Evolutionary conservation across 1,140 invertebrate genomes (phyloP), one percentile per base, ranked within the genome.

Genomic region (Zaprionus gabonicus): DNA sequence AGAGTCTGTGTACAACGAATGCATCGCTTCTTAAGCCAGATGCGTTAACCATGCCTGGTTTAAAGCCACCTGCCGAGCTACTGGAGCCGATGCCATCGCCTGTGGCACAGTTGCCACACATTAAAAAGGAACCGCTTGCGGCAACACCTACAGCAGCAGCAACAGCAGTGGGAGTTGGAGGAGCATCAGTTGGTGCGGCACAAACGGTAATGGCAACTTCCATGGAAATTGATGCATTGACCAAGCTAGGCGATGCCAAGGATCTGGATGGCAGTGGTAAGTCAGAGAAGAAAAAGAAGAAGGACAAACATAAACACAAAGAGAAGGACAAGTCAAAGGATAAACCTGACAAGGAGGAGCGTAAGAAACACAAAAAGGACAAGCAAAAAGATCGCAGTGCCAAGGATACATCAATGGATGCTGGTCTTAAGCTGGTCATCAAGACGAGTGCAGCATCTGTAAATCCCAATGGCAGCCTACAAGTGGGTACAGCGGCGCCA

Each of bases 331-430:
- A 95, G 71, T 94, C 95, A 1, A 94, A 94, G 46, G 92, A 93
- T 59, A 91, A 93, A 20, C 94, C 94, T 10, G 92, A 93, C 46
- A 85, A 85, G 57, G 93, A 94, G 60, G 94, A 95, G 56, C 94
- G 95, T 58, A 95, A 95, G 70, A 95, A 95, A 81, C 94, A 95
- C 75, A 95, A 95, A 92, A 95, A 94, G 76, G 94, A 95, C 64
- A 94, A 94, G 70, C 93, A 95, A 62, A 94, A 94, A 63, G 93
- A 93, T 20, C 94, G 94, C 58, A 93, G 94, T 58, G 62, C n/a
- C 59, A 86, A 86, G 67, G 83, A 84, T 91, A 91, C 44, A 78
- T 93, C 85, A 90, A 31, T 74, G 56, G 83, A 87, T 10, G 41
- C 27, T 80, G 85, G 4, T n/a, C 71, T 87, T 6, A 87, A 87